These are phyloP conservation scores for Bubo bubo DNA, from an alignment of 2,113 vertebrate species.

Conservation along the genomic window DNA sequence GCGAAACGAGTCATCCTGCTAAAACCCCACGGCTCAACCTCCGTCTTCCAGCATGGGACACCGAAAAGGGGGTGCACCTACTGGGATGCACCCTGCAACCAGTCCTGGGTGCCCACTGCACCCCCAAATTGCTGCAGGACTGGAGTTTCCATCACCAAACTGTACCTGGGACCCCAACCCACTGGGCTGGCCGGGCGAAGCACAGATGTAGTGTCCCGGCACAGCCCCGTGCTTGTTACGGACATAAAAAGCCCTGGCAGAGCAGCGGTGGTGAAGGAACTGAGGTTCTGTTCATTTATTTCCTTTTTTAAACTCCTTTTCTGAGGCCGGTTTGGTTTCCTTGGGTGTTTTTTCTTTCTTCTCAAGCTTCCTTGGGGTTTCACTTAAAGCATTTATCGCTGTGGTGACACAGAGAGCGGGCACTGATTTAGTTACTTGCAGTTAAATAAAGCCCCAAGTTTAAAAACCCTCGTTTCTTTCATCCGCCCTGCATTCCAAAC, in stretches of 20 bases:
- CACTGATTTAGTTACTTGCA: not conserved
- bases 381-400: not conserved
- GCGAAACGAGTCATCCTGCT: conserved; percentile 49
- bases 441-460: not conserved
- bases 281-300: not conserved
- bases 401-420: not conserved
- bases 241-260: not conserved
- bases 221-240: accelerated
- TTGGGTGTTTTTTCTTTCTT: not conserved
- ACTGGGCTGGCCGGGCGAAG: accelerated
- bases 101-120: not conserved
- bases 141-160: not conserved
- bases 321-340: not conserved
- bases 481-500: not conserved
- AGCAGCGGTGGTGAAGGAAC: not conserved
- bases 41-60: not conserved
- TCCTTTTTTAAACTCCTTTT: not conserved
- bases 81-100: accelerated
- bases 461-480: not conserved
- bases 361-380: not conserved
- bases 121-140: not conserved
- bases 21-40: accelerated
- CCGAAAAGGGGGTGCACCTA: not conserved
- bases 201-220: accelerated
- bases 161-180: accelerated